Evolutionary conservation across 2,888 invertebrate genomes (phyloP), one percentile per base, ranked within the genome.

Genomic region (Pristionchus mayeri): DNA sequence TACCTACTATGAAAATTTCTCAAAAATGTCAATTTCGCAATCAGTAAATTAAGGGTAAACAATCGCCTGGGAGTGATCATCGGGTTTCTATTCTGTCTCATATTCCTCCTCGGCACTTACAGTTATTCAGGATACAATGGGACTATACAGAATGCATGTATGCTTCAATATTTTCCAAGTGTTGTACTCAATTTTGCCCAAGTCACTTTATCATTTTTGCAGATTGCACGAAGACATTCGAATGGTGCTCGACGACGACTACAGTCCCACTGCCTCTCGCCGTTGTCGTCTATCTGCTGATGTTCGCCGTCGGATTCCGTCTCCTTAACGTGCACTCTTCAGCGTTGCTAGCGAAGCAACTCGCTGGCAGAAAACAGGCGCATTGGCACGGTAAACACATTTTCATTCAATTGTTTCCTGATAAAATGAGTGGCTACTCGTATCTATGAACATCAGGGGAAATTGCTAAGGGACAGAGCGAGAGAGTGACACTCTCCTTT

Each of bases 271-370:
- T 48, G 24, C 76, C 57, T 50, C 50, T 87, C 9, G 86, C 80
- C 63, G 37, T 84, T 1, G 24, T 67, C 24, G 84, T 84, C 40
- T 87, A 87, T 52, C 67, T 85, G 16, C 52, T 87, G 24, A 76
- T 87, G 3, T 87, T 87, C 52, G 83, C 85, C 21, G 75, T 87
- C n/a, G 87, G 87, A 50, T 87, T 86, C 50, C 85, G 86, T n/a
- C 40, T 87, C 24, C 71, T 86, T 24, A 86, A 85, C 30, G 85
- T 87, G 1, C 87, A 87, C 78, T 40, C 85, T n/a, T 85, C 86
- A 21, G 85, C 87, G 4, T 37, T 86, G 7, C 82, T 82, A 1
- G 82, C 82, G 18, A 34, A 30, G 37, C 37, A 54, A 18, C n/a
- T 80, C n/a, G 80, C 7, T 30, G 57, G 57, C 4, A 37, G 80